Percentiles rank a stretch among this genome's conserved stretches.
These are phyloP conservation scores for Tanypteryx hageni DNA, from an alignment of 2,888 invertebrate genomes.

Conservation along the genomic window DNA sequence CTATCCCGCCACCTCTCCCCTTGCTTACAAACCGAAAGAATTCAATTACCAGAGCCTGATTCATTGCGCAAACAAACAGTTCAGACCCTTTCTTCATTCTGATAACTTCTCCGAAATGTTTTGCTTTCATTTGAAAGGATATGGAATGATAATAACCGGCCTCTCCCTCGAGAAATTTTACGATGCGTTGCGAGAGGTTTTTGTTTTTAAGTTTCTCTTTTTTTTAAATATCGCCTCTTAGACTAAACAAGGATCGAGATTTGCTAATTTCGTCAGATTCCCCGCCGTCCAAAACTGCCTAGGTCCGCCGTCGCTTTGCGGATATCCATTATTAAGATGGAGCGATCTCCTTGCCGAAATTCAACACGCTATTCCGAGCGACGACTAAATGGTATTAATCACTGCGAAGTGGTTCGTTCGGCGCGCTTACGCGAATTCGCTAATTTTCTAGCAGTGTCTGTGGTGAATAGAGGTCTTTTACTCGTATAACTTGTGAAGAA, in stretches of 20 bases:
- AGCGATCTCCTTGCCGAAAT: too few relatives aligned
- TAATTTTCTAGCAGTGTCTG: too few relatives aligned
- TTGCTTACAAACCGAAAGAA: background rate
- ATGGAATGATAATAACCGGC: background rate
- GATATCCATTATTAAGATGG: too few relatives aligned
- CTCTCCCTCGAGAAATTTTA: background rate
- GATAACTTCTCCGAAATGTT: background rate
- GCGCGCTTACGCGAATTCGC: too few relatives aligned
- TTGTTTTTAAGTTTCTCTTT: background rate
- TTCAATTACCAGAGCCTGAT: background rate
- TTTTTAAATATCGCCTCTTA: background rate
- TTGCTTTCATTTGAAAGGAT: slow-evolving; percentile 14
- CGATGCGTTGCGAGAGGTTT: background rate
- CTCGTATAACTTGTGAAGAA: too few relatives aligned
- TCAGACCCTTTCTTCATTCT: background rate
- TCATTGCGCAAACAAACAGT: slow-evolving; percentile 6
- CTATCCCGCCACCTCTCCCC: background rate
- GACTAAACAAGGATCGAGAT: background rate
- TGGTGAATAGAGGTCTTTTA: too few relatives aligned
- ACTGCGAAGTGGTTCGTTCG: too few relatives aligned
- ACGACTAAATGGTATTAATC: too few relatives aligned
- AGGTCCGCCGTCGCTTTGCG: too few relatives aligned
- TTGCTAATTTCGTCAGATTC: background rate
- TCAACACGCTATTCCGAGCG: too few relatives aligned
- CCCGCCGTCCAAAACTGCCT: too few relatives aligned